Conservation (phyloP, 2,113 vertebrate species). For the Larimichthys crocea region DNA sequence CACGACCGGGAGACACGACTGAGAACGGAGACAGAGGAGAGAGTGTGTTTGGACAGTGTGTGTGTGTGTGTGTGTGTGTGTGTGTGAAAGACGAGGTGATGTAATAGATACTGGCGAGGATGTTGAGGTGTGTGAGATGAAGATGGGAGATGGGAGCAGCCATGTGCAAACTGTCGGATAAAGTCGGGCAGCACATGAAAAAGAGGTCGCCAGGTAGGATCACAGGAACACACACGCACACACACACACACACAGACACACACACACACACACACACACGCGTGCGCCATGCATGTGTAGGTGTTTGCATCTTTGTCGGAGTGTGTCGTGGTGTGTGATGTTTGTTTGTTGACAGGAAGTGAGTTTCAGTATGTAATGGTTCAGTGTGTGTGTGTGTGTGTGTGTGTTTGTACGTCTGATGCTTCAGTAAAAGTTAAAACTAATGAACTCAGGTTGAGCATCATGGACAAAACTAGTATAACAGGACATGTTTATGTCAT, state of each 20-base stretch:
- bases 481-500: not conserved
- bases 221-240: conserved; percentile 46
- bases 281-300: too few species aligned
- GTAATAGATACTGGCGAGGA: not conserved
- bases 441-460: not conserved
- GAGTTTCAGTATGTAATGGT: conserved; percentile 4
- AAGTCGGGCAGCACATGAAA: conserved; percentile 80
- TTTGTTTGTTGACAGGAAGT: conserved; percentile 2
- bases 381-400: conserved; percentile 20
- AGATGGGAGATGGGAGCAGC: conserved; percentile 82
- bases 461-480: not conserved
- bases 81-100: not conserved
- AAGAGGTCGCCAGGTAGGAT: conserved; percentile 79
- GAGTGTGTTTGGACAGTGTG: not conserved
- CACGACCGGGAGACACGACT: conserved; percentile 10
- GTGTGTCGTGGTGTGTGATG: not conserved
- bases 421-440: not conserved
- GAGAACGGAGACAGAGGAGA: conserved; percentile 22
- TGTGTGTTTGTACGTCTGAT: not conserved
- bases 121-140: conserved; percentile 19
- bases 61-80: conserved; percentile 3
- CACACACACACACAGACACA: not conserved
- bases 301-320: not conserved
- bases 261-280: not conserved
- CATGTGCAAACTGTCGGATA: conserved; percentile 84